Evolutionary conservation across 1,140 invertebrate genomes (phyloP).

Genomic region (Pogonomyrmex californicus): DNA sequence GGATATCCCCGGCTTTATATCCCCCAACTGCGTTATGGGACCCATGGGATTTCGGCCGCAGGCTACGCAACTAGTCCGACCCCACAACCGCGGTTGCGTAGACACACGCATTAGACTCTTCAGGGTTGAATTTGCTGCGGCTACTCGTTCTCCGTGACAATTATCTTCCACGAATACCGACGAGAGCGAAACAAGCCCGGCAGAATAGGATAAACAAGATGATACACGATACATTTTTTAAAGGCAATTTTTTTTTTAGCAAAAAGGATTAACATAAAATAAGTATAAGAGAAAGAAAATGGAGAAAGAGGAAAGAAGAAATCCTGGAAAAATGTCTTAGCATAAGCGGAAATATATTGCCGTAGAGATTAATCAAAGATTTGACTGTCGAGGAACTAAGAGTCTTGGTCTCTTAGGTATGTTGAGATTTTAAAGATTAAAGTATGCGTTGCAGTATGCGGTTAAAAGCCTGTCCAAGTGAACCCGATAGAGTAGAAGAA

Average conservation of each 20-base stretch:
- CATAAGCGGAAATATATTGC: slow-evolving; percentile 10
- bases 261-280: neutral
- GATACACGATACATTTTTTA: slow-evolving; percentile 7
- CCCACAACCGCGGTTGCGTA: slow-evolving; percentile 66
- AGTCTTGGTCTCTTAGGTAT: neutral
- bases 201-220: neutral
- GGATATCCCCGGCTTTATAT: slow-evolving; percentile 65
- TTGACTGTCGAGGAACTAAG: neutral
- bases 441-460: no score
- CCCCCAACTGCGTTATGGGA: slow-evolving; percentile 81
- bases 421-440: slow-evolving; percentile 5
- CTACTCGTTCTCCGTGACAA: slow-evolving; percentile 31
- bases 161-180: slow-evolving; percentile 22
- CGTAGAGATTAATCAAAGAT: neutral
- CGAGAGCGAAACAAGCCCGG: slow-evolving; percentile 20
- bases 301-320: neutral
- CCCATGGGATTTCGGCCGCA: slow-evolving; percentile 83
- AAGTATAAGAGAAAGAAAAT: slow-evolving; percentile 17
- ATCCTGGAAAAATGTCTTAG: neutral
- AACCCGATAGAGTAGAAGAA: slow-evolving; percentile 56
- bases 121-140: slow-evolving; percentile 46
- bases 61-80: slow-evolving; percentile 78
- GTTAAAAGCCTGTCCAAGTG: slow-evolving; percentile 7
- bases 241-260: slow-evolving; percentile 45
- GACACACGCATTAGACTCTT: slow-evolving; percentile 75